These are phyloP conservation scores for Bolborhynchus lineola DNA, from an alignment of 2,113 vertebrate species.

Conservation along the genomic window DNA sequence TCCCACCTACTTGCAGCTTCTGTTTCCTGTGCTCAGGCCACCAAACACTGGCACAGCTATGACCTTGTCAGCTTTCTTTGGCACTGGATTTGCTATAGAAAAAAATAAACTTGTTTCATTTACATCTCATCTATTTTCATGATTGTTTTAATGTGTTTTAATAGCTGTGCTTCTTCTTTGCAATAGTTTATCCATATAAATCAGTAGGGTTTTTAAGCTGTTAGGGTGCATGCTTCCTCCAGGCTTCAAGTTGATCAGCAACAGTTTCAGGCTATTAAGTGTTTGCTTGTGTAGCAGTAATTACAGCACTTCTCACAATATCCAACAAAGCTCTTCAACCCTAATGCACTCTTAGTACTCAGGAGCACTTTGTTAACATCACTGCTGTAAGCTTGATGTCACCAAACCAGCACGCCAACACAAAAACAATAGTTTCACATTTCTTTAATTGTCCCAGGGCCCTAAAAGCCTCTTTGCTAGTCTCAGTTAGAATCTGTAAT, in stretches of 20 bases:
- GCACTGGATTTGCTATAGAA: background rate
- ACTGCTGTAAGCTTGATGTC: background rate
- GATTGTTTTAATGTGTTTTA: background rate
- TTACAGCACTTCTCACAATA: background rate
- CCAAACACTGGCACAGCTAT: background rate
- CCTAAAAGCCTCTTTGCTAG: background rate
- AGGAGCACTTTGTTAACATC: background rate
- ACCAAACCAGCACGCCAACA: background rate
- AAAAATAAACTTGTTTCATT: background rate
- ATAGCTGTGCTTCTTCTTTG: background rate
- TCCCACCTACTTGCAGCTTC: background rate
- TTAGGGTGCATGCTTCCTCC: background rate
- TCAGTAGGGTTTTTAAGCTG: background rate
- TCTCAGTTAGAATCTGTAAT: background rate
- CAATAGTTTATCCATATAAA: background rate
- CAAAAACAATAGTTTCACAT: background rate
- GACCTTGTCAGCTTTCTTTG: background rate
- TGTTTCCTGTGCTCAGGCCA: background rate
- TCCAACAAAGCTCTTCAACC: background rate
- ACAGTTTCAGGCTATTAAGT: background rate
- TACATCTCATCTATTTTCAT: background rate
- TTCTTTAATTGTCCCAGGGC: background rate
- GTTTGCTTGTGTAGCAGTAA: background rate
- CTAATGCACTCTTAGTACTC: too few relatives aligned
- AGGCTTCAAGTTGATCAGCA: rapidly evolving